Conservation (phyloP, 2,113 vertebrate genomes). For the Nematolebias whitei region DNA sequence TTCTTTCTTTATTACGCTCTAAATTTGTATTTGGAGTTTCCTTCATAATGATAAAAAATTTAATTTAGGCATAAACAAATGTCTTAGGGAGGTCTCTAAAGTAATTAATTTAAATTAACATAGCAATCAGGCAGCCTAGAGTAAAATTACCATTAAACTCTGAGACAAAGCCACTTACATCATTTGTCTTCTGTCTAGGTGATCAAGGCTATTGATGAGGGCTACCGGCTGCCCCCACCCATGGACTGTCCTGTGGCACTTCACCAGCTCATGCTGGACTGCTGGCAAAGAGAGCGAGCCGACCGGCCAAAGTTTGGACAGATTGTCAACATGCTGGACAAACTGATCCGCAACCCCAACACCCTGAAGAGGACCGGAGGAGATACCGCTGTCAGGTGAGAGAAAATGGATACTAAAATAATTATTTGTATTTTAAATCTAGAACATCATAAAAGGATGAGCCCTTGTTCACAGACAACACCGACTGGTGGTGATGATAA, state of each 20-base stretch:
- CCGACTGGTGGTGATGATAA: no score
- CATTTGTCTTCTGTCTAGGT: slow-evolving; percentile 78
- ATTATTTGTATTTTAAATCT: no score
- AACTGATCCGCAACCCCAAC: slow-evolving; percentile 97
- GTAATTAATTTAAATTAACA: no score
- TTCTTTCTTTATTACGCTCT: slow-evolving; percentile 23
- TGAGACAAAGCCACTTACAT: slow-evolving; percentile 18
- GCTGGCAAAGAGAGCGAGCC: slow-evolving; percentile 95
- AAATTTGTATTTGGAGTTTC: slow-evolving; percentile 19
- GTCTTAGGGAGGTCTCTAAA: not conserved
- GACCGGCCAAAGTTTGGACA: slow-evolving; percentile 97
- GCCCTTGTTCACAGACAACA: no score
- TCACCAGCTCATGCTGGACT: slow-evolving; percentile 98
- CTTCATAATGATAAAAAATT: slow-evolving; percentile 34
- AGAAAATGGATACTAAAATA: not conserved
- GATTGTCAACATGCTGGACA: slow-evolving; percentile 99
- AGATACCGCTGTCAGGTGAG: slow-evolving; percentile 86
- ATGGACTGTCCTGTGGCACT: slow-evolving; percentile 98
- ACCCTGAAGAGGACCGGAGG: slow-evolving; percentile 94
- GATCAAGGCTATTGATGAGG: slow-evolving; percentile 98
- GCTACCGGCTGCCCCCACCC: slow-evolving; percentile 94
- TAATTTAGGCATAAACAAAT: slow-evolving; percentile 18
- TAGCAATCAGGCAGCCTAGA: not conserved
- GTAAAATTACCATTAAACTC: slow-evolving; percentile 5
- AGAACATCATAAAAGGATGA: no score